Evolutionary conservation across 2,888 invertebrate species (phyloP), one percentile per base, ranked within the genome.

Genomic region (Ischnus inquisitorius): DNA sequence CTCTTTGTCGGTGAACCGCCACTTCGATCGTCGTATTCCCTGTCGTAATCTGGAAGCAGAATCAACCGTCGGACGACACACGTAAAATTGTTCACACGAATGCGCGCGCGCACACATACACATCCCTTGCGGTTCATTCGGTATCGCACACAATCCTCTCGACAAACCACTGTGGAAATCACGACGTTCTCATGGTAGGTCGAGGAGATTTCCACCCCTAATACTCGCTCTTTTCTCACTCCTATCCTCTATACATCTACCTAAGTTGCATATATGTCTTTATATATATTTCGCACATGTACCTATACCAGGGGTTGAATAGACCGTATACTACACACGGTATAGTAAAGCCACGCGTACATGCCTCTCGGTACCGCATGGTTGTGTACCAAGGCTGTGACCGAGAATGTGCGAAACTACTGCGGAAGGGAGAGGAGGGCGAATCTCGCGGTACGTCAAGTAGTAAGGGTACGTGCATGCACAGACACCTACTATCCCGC

Each of bases 11-110:
- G 87, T 46, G 85, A 83, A 41, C 84, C 84, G 51, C 28, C 60
- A 54, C 54, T 39, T 25, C 78, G 68, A 34, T 67, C 57, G 34
- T 89, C 90, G 82, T 90, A 90, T 67, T 92, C 90, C 65, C 89
- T 88, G 69, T 90, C 91, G 87, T 92, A 92, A 88, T 91, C 92
- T 93, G 91, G 3, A 88, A 91, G 65, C 86, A 90, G 57, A 90
- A 85, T 81, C 60, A 77, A 79, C 65, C 68, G 16, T 22, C 14
- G 41, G 22, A 54, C 39, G 57, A 57, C 14, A 28, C 51, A 69
- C 39, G 34, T 51, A 54, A 69, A 54, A 62, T 65, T 39, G 41
- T 67, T 22, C 25, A 43, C 34, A 19, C 25, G 16, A 1, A 34
- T n/a, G n/a, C 48, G 6, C 2, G n/a, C 16, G 34, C 51, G 8